Evolutionary conservation across 2,888 invertebrate genomes (phyloP).

Genomic region (Arrhopalites spinosus): DNA sequence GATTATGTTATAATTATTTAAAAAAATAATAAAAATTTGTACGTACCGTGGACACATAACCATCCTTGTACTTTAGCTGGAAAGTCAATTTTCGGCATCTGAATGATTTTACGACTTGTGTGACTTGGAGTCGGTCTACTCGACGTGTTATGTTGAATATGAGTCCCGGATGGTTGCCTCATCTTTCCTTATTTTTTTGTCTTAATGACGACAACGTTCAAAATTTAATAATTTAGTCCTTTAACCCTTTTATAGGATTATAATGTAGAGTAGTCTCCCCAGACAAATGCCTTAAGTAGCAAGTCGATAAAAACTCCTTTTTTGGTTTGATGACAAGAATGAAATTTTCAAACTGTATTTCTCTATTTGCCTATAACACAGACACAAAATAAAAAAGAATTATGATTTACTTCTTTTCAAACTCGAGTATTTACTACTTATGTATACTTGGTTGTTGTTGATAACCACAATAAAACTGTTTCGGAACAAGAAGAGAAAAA

Average conservation of each 20-base stretch:
- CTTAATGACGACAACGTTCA: conserved; percentile 5
- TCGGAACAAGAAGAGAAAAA: no score
- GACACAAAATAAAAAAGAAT: neutral
- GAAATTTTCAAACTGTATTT: no score
- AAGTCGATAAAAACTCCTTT: neutral
- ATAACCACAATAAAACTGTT: no score
- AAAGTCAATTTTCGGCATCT: conserved; percentile 62
- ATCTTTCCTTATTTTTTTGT: conserved; percentile 9
- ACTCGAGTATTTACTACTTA: no score
- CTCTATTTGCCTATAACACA: neutral
- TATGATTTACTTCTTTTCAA: neutral
- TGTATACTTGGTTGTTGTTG: no score
- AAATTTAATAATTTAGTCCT: conserved; percentile 11
- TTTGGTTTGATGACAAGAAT: no score
- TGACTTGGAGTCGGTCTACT: conserved; percentile 25
- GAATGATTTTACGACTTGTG: conserved; percentile 35
- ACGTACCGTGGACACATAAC: conserved; percentile 67
- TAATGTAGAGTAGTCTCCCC: neutral
- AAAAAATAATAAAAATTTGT: neutral
- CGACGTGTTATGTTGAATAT: conserved; percentile 16
- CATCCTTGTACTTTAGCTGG: conserved; percentile 67
- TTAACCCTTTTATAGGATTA: no score
- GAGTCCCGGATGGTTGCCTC: conserved; percentile 29
- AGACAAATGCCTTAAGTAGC: neutral
- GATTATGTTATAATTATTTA: neutral